Evolutionary conservation across 1,140 invertebrate species (phyloP), one percentile per base, ranked within the genome.

Genomic region (Pectinophora gossypiella): DNA sequence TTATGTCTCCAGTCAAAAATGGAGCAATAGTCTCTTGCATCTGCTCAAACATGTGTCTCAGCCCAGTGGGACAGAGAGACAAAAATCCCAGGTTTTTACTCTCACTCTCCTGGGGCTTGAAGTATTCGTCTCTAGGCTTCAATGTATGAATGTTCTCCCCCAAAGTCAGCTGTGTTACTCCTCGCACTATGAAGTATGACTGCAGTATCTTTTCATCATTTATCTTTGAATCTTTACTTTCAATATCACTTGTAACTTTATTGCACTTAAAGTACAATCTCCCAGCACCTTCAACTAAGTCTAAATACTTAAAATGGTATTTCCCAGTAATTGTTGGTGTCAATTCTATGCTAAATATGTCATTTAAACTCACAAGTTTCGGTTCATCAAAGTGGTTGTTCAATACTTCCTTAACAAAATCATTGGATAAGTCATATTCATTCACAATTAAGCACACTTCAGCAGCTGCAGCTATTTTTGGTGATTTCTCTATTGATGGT

Each of bases 371-470:
- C 3, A 88, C 49, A 57, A 83, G 58, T 60, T 84, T 88, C 47
- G 86, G 87, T 49, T 62, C 54, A 66, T 80, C 78, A 79, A 89
- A 89, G 54, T 86, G 66, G 52, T 86, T 85, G 48, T 61, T 82
- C 38, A 89, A 54, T 40, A 89, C 61, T 50, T 82, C 76, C 57
- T 86, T 86, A 7, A 82, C 53, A 54, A 88, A 82, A 50, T 88
- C 85, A 68, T 85, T 87, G 16, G 70, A 68, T 51, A 89, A 51
- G 21, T 85, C 71, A 72, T 74, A 76, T 21, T 85, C 77, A 73
- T 78, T 83, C 10, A 78, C 68, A 47, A 84, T 56, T 16, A 85
- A 58, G 54, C 66, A 72, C 0, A 83, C 74, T 72, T 83, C 77
- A 32, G 80, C 82, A 13, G 47, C 42, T 40, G 73, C 61, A 48